These are phyloP conservation scores for Gonatopus flavifemur DNA, from an alignment of 1,140 invertebrate species.

Conservation along the genomic window DNA sequence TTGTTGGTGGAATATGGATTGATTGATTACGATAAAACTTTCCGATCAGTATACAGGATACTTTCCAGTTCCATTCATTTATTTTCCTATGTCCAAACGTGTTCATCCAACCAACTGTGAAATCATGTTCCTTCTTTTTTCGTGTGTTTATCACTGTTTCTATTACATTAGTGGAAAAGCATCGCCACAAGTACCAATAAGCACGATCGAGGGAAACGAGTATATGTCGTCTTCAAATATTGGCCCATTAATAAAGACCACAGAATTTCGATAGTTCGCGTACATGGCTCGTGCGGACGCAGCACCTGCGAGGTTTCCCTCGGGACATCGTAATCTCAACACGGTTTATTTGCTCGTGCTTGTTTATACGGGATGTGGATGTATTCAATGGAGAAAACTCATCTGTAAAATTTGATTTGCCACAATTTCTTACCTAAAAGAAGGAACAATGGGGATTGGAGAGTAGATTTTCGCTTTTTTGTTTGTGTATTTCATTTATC, in stretches of 20 bases:
- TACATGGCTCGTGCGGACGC: slow-evolving; percentile 25
- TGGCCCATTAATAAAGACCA: slow-evolving; percentile 52
- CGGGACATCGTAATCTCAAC: slow-evolving; percentile 49
- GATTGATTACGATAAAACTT: too few relatives aligned
- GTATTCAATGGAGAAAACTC: slow-evolving; percentile 53
- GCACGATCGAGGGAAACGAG: slow-evolving; percentile 38
- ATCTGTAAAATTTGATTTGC: slow-evolving; percentile 51
- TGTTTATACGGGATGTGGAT: slow-evolving; percentile 42
- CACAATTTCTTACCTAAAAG: not conserved
- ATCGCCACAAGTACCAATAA: slow-evolving; percentile 32
- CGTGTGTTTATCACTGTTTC: too few relatives aligned
- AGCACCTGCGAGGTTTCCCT: slow-evolving; percentile 49
- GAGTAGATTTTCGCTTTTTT: not conserved
- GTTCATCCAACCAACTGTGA: too few relatives aligned
- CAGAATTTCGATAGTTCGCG: slow-evolving; percentile 40
- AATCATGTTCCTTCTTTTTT: too few relatives aligned
- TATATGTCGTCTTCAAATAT: slow-evolving; percentile 54
- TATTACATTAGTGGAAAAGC: too few relatives aligned
- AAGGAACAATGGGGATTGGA: not conserved
- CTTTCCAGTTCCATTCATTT: too few relatives aligned
- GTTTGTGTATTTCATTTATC: not conserved
- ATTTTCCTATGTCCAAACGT: too few relatives aligned
- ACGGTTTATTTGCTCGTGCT: slow-evolving; percentile 49
- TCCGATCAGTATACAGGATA: too few relatives aligned
- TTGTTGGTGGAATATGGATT: too few relatives aligned